Percentiles rank a stretch among this genome's conserved stretches.
Evolutionary conservation across 1,140 invertebrate species (phyloP).

Genomic region (Parapsyche elsis): DNA sequence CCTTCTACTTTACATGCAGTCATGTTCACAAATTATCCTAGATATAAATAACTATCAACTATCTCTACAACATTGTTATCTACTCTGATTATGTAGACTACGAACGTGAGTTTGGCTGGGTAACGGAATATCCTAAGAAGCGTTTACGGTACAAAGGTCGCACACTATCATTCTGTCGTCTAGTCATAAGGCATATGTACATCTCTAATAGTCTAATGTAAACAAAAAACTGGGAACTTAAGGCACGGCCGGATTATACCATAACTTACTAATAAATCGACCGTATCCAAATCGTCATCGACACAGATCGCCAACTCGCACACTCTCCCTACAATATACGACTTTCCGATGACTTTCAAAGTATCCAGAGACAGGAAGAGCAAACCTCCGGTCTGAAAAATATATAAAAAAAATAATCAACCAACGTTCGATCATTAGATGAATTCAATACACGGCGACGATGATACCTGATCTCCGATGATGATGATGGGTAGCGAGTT

Average conservation of each 20-base stretch:
- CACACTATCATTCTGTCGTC: neutral
- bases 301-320: slow-evolving; percentile 47
- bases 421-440: neutral
- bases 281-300: slow-evolving; percentile 46
- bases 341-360: slow-evolving; percentile 48
- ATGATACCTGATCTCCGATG: slow-evolving; percentile 50
- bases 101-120: too few relatives aligned
- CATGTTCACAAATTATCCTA: too few relatives aligned
- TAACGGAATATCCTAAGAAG: too few relatives aligned
- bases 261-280: slow-evolving; percentile 48
- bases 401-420: neutral
- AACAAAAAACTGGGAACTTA: too few relatives aligned
- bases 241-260: too few relatives aligned
- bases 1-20: too few relatives aligned
- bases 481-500: slow-evolving; percentile 44
- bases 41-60: too few relatives aligned
- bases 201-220: too few relatives aligned
- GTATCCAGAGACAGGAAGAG: slow-evolving; percentile 49
- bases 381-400: slow-evolving; percentile 46
- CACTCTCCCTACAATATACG: slow-evolving; percentile 52
- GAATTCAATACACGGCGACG: neutral
- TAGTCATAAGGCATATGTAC: too few relatives aligned
- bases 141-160: neutral
- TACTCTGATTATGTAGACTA: too few relatives aligned
- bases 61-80: too few relatives aligned